These are phyloP conservation scores for Heterocephalus glaber DNA, from an alignment of 2,113 vertebrate species.

Conservation along the genomic window DNA sequence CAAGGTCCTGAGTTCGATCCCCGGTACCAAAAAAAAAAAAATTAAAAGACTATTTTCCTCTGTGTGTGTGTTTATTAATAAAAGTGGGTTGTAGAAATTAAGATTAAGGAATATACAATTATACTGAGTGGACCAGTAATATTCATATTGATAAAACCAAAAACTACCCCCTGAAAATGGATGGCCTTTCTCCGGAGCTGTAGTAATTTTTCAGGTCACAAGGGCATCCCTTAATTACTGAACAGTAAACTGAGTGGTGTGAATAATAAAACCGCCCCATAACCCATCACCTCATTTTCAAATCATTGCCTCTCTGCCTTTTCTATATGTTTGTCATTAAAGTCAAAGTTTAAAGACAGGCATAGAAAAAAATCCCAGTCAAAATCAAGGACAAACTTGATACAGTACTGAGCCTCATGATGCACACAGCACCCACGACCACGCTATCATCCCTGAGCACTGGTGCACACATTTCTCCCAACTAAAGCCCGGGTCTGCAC, in stretches of 20 bases:
- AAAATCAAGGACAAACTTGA: background rate
- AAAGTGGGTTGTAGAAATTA: conserved; percentile 16
- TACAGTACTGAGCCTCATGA: background rate
- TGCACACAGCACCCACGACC: background rate
- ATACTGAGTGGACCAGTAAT: background rate
- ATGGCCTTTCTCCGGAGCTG: background rate
- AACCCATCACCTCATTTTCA: background rate
- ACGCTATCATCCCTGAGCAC: background rate
- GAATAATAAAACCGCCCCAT: background rate
- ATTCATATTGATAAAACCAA: background rate
- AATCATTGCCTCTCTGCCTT: background rate
- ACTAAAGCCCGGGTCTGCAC: background rate
- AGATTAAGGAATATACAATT: background rate
- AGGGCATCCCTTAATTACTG: background rate
- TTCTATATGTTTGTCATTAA: background rate
- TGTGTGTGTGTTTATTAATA: background rate
- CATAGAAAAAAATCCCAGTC: conserved; percentile 13
- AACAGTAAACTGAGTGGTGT: background rate
- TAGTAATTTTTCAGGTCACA: background rate
- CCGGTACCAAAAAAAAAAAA: no score
- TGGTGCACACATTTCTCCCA: background rate
- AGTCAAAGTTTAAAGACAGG: conserved; percentile 12
- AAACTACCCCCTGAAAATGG: background rate
- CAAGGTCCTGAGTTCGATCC: no score
- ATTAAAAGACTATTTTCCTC: conserved; percentile 1